Evolutionary conservation across 2,888 invertebrate species (phyloP), one percentile per base, ranked within the genome.

Genomic region (Tetanocera ferruginea): DNA sequence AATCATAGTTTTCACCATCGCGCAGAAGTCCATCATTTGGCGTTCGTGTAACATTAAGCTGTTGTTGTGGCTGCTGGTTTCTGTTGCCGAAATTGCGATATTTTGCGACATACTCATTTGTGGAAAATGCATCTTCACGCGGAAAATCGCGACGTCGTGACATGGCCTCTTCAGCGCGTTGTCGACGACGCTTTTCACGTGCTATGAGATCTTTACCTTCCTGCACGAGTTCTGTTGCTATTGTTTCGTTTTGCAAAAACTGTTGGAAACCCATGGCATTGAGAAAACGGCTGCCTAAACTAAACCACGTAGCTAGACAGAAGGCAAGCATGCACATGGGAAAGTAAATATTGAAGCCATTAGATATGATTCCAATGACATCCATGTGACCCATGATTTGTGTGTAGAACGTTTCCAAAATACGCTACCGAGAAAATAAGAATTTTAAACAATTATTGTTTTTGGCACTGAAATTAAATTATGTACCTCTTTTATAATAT

Each of bases 361-460:
- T 96, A 0, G 98, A 96, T 82, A 99, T 96, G 80, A 99, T 96
- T 37, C 96, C 95, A 76, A 99, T 94, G 0, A 99, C 98, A 90
- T 99, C 98, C 98, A 99, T 97, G 89, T 99, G 99, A 0, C 99
- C 99, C 99, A 99, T 99, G 84, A 98, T 96, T 93, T 96, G 95
- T 0, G 99, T 99, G 87, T 99, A 99, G 84, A 96, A 94, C 0
- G 99, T 99, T 91, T 96, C 98, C 90, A 94, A 91, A 62, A 95
- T 92, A 82, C 93, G 93, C 82, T 86, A 78, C 6, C 78, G 76
- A 14, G 9, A 66, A 55, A 64, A 2, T 25, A 51, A 51, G 19
- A 28, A 62, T 73, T 28, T 75, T 3, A 55, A 25, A 67, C 14
- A 37, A 37, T 5, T 3, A 0, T 3, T 43, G 5, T 43, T 25